Percentiles rank a stretch among this genome's conserved stretches.
Evolutionary conservation across 2,113 vertebrate genomes (phyloP).

Genomic region (Laticauda colubrina): DNA sequence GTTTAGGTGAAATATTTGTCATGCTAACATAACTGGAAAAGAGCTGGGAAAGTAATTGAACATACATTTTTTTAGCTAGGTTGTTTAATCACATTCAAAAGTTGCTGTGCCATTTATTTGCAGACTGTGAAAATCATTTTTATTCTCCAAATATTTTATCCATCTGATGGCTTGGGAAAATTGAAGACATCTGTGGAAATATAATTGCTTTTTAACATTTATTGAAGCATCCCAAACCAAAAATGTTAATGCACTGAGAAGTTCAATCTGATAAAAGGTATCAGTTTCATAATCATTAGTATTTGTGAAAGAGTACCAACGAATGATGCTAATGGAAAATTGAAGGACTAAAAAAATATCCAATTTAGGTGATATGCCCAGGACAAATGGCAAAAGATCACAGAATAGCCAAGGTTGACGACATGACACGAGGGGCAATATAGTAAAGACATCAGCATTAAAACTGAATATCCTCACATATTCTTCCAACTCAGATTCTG

Average conservation of each 20-base stretch:
- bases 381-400: neutral
- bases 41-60: neutral
- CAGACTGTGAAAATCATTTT: neutral
- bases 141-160: constrained; percentile 22
- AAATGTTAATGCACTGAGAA: neutral
- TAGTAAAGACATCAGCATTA: neutral
- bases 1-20: constrained; percentile 7
- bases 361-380: neutral
- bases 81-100: constrained; percentile 16
- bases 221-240: constrained; percentile 11
- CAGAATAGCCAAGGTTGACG: neutral
- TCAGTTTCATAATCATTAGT: neutral
- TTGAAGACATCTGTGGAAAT: constrained; percentile 14
- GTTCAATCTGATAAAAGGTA: neutral
- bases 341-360: neutral
- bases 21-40: constrained; percentile 1
- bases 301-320: neutral
- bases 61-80: constrained; percentile 36
- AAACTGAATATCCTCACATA: neutral
- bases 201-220: constrained; percentile 26
- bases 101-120: neutral
- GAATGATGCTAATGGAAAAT: neutral
- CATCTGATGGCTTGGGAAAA: neutral
- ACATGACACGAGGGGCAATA: neutral
- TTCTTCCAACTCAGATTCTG: neutral